Evolutionary conservation across 2,888 invertebrate species (phyloP).

Genomic region (Eupithecia subumbrata): DNA sequence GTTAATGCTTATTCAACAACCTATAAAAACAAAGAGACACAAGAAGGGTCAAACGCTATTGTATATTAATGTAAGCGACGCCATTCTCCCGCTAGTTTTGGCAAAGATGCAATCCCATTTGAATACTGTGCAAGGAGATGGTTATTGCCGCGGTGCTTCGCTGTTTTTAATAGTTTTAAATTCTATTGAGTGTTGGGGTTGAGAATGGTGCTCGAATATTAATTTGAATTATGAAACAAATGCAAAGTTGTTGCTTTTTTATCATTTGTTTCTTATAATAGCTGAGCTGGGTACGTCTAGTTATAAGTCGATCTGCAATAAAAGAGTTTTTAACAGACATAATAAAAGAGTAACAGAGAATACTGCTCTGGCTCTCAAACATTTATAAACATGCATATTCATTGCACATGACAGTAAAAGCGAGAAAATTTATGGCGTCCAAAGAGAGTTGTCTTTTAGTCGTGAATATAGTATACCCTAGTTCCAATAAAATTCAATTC

Average conservation of each 20-base stretch:
- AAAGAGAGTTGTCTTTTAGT: not conserved
- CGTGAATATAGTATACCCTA: not conserved
- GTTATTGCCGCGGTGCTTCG: slow-evolving; percentile 73
- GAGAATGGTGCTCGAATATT: slow-evolving; percentile 11
- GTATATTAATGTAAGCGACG: slow-evolving; percentile 81
- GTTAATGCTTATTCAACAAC: slow-evolving; percentile 77
- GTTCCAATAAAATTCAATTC: slow-evolving; percentile 15
- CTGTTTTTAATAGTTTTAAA: slow-evolving; percentile 40
- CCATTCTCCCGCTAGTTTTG: slow-evolving; percentile 81
- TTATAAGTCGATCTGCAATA: not conserved
- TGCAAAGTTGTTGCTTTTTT: not conserved
- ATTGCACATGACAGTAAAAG: not conserved
- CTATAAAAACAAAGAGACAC: slow-evolving; percentile 81
- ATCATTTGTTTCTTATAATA: not conserved
- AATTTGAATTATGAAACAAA: slow-evolving; percentile 4
- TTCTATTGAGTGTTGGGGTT: slow-evolving; percentile 30
- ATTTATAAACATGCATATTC: not conserved
- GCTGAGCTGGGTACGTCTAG: not conserved
- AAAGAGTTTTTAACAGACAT: not conserved
- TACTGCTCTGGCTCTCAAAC: not conserved
- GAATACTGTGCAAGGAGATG: slow-evolving; percentile 82
- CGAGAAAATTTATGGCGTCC: not conserved
- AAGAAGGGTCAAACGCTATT: slow-evolving; percentile 78
- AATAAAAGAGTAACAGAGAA: not conserved
- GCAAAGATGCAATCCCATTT: slow-evolving; percentile 85